Evolutionary conservation across 2,888 invertebrate species (phyloP).

Genomic region (Nycteola revayana): DNA sequence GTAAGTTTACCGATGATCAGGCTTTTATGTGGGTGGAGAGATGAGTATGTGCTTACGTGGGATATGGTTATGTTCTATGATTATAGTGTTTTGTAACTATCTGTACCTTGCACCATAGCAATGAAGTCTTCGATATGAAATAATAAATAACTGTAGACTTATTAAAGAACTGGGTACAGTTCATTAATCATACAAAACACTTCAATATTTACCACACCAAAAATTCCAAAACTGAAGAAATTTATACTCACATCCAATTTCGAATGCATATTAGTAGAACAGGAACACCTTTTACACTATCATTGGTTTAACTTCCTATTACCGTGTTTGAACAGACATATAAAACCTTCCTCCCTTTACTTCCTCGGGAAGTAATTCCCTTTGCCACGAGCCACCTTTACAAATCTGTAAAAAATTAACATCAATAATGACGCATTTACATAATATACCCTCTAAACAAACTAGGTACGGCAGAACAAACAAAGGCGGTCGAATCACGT

Average conservation of each 20-base stretch:
- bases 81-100: no score
- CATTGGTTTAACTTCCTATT: constrained; percentile 6
- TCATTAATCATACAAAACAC: no score
- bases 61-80: constrained; percentile 7
- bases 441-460: constrained; percentile 74
- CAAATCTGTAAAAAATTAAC: constrained; percentile 64
- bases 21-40: constrained; percentile 8
- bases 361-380: constrained; percentile 51
- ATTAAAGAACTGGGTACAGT: no score
- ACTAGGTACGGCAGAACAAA: constrained; percentile 66
- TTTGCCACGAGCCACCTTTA: constrained; percentile 73
- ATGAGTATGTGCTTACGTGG: background rate
- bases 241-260: no score
- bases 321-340: constrained; percentile 28
- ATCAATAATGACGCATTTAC: constrained; percentile 69
- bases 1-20: constrained; percentile 18
- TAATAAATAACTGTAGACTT: no score
- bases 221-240: no score
- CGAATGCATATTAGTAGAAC: no score
- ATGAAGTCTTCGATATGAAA: no score
- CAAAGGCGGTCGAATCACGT: constrained; percentile 64
- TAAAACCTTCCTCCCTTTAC: constrained; percentile 31
- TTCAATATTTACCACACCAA: no score
- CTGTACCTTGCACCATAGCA: no score
- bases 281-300: no score